A percentile compares a stretch with the other conserved stretches of the same genome.
Evolutionary conservation across 2,113 vertebrate species (phyloP).

Genomic region (Sterrhoptilus dennistouni): DNA sequence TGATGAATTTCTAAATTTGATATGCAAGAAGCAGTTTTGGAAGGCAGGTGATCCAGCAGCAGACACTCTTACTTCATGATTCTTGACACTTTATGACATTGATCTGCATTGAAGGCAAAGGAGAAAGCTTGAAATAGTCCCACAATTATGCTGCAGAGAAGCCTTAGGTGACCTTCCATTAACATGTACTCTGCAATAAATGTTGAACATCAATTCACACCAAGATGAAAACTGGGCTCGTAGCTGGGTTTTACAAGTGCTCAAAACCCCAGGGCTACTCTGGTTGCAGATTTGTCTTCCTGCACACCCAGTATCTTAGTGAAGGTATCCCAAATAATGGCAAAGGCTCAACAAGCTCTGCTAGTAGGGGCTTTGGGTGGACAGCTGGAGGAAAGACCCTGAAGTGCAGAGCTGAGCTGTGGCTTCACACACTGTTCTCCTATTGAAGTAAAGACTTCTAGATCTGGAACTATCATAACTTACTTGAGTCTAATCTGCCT

Average conservation of each 20-base stretch:
- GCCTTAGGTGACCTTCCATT: conserved; percentile 49
- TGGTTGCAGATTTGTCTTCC: not conserved
- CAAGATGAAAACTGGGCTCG: not conserved
- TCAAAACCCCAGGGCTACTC: not conserved
- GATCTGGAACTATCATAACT: not conserved
- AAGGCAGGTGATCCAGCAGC: not conserved
- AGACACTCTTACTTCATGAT: not conserved
- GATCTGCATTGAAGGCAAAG: conserved; percentile 47
- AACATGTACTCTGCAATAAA: conserved; percentile 21
- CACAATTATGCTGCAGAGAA: conserved; percentile 19
- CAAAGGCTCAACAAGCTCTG: not conserved
- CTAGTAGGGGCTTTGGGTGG: not conserved
- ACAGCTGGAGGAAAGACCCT: not conserved
- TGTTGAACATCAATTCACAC: not conserved
- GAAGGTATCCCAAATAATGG: not conserved
- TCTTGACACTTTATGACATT: conserved; percentile 3
- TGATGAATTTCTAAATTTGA: not conserved
- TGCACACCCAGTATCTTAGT: not conserved
- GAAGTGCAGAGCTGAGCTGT: not conserved
- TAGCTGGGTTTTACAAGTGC: not conserved
- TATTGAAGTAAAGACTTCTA: not conserved
- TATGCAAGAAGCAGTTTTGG: not conserved
- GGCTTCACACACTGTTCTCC: not conserved
- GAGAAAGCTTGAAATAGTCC: conserved; percentile 48
- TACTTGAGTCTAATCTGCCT: not conserved